Base-by-base conservation (phyloP, 2,797 vertebrate genomes). In the Nannoperca australis region DNA sequence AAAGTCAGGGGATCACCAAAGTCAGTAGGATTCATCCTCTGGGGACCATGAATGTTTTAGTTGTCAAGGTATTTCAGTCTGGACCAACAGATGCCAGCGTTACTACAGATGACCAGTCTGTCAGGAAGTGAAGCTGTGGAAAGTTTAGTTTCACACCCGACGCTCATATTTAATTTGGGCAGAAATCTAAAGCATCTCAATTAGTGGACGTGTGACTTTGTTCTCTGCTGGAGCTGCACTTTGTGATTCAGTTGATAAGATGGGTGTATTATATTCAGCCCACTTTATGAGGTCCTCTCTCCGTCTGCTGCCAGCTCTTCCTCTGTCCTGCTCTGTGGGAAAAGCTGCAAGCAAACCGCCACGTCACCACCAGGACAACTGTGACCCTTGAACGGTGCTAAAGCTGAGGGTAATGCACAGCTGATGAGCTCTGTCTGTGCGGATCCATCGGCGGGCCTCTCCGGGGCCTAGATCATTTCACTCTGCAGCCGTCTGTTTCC, bases 141-240 rank as follows among this genome's bases (percentile, higher is more conserved):
- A 42, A 9, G 53, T 54, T 64, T 15, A 27, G 18, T 49, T 69
- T 65, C 10, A n/a, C 18, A 32, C 30, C 2, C 9, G 4, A 54
- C 17, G 0, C 49, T 66, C 24, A 44, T 38, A 27, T 74, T 77
- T 74, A 51, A 77, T 82, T 77, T 78, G 42, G 24, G 15, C 63
- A n/a, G 70, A 55, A 76, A 82, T 92, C 85, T 76, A 9, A 53
- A 53, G 70, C 65, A 87, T 86, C 81, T 89, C 73, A 80, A 71
- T 85, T 50, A 83, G 69, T 17, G 61, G 20, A 59, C 38, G 44
- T 64, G 45, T 58, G 59, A 85, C 30, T 15, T 64, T 15, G 49
- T 53, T 73, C 42, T 82, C 42, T 56, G 11, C 30, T 72, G 60
- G 12, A 50, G 65, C 60, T 78, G 40, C 66, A 51, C 30, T 66